Percentiles rank a stretch among this genome's conserved stretches.
phyloP scores from a whole-genome alignment of 2,888 invertebrate species.

The Pristionchus exspectatus region DNA sequence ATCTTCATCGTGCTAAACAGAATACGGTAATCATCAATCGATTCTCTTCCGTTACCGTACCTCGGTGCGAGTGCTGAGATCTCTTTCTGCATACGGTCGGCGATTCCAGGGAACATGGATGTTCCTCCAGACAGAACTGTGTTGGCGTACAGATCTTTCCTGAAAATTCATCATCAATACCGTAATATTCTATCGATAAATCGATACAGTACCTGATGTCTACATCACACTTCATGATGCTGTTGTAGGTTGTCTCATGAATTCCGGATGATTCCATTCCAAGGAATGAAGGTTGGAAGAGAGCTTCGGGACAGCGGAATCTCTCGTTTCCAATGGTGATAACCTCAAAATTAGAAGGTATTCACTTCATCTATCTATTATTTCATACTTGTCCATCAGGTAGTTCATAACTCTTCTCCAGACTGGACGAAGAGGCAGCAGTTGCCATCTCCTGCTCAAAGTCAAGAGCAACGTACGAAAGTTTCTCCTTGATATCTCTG shows the following conservation, averaged over 20 bases:
- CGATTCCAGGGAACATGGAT: conserved; percentile 97
- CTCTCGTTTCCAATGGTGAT: conserved; percentile 83
- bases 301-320: conserved; percentile 91
- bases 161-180: conserved; percentile 80
- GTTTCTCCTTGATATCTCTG: conserved; percentile 92
- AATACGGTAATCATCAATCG: neutral
- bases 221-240: conserved; percentile 95
- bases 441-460: conserved; percentile 96
- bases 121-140: conserved; percentile 79
- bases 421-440: conserved; percentile 91
- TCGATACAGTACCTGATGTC: conserved; percentile 83
- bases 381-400: conserved; percentile 88
- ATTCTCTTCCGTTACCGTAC: conserved; percentile 55
- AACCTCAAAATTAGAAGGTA: conserved; percentile 82
- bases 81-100: conserved; percentile 97
- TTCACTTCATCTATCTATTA: too few species aligned
- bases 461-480: conserved; percentile 98
- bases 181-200: neutral
- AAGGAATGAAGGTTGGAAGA: conserved; percentile 92
- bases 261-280: conserved; percentile 79
- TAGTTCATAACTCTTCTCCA: conserved; percentile 93
- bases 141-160: conserved; percentile 91
- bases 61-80: conserved; percentile 75
- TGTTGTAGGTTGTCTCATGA: conserved; percentile 85
- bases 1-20: conserved; percentile 83